Evolutionary conservation across 1,140 invertebrate genomes (phyloP), one percentile per base, ranked within the genome.

Genomic region (Ostrea edulis): DNA sequence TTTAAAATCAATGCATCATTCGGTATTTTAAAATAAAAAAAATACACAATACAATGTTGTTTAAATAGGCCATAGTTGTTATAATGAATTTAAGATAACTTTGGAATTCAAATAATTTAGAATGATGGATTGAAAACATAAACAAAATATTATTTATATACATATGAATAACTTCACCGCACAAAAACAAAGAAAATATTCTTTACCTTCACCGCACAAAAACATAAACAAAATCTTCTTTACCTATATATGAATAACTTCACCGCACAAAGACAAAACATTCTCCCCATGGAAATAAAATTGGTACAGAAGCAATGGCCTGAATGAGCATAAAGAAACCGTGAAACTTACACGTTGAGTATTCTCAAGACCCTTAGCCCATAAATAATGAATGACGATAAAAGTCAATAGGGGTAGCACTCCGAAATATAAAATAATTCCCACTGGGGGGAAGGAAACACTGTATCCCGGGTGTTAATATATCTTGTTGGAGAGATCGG

Each of bases 331-430:
- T n/a, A 62, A 62, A 62, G n/a, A 20, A 20, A 62, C 2, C 17
- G 14, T n/a, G n/a, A 17, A n/a, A 62, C 55, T 62, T 62, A 62
- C 55, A 62, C 55, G 55, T 17, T n/a, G n/a, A 17, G 29, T 25
- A 77, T 29, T 77, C 68, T 77, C 68, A 77, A 77, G 68, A 25
- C 68, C 68, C 25, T 11, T 2, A 17, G 55, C 12, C 11, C 8
- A 9, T 77, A 29, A 77, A 77, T 77, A 77, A 77, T 77, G 25
- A 77, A 77, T 77, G 68, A 29, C 8, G 25, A 62, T 62, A 35
- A 25, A 77, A 77, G 68, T 77, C 25, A 77, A 77, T 35, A 4
- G 2, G 25, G 68, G 68, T 29, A 77, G 25, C 25, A 17, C 29
- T 12, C 8, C 25, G 68, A 77, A 29, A 77, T 77, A 77, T 77